Evolutionary conservation across 2,888 invertebrate genomes (phyloP).

Genomic region (Heliconius ethilla): DNA sequence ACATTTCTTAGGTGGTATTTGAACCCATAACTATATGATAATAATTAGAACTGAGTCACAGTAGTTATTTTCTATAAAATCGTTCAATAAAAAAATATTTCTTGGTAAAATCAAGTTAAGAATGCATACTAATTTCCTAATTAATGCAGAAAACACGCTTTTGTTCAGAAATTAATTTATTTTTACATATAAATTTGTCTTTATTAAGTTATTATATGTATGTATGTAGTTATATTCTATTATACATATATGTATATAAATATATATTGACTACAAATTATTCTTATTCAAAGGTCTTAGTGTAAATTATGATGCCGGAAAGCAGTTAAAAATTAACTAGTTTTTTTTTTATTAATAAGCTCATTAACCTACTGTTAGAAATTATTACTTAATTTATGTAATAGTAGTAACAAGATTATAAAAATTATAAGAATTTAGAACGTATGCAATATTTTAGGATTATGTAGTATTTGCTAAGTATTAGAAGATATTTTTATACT

Average conservation of each 20-base stretch:
- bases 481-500: background rate
- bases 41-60: too few relatives aligned
- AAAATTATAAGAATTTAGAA: background rate
- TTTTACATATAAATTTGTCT: too few relatives aligned
- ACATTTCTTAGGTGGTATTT: too few relatives aligned
- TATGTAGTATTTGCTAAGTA: background rate
- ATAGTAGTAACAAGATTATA: background rate
- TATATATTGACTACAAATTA: background rate
- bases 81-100: too few relatives aligned
- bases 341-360: background rate
- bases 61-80: too few relatives aligned
- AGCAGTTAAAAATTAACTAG: constrained; percentile 5
- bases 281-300: background rate
- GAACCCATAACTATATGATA: too few relatives aligned
- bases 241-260: background rate
- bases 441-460: background rate
- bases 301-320: constrained; percentile 6
- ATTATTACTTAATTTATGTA: constrained; percentile 15
- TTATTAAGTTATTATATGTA: too few relatives aligned
- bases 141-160: too few relatives aligned
- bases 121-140: background rate
- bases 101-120: background rate
- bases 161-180: too few relatives aligned
- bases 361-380: constrained; percentile 12
- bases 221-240: background rate